Evolutionary conservation across 2,797 vertebrate species (phyloP), one percentile per base, ranked within the genome.

Genomic region (Choloepus didactylus): DNA sequence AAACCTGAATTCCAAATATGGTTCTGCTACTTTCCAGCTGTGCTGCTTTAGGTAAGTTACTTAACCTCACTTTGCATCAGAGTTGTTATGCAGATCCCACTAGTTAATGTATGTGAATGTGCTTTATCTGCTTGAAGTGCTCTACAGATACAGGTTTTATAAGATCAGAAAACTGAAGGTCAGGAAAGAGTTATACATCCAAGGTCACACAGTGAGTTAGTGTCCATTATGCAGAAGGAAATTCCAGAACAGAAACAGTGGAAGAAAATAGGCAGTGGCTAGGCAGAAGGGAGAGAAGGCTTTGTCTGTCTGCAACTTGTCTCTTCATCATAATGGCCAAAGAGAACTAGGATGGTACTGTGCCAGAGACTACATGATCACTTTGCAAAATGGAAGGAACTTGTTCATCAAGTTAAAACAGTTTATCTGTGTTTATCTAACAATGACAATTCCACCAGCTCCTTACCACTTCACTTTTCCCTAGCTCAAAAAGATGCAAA

Each of bases 381-480:
- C 38, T 70, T 87, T 94, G 41, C 14, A 72, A 72, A 76, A 70
- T 70, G 25, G 44, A 95, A 91, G 83, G n/a, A 76, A 23, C 29
- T 87, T 59, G 27, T 82, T 92, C 89, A 87, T 80, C 67, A 85
- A 85, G 56, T 54, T 69, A 29, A 29, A 72, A 6, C 3, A 9
- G 2, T 76, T 95, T 54, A 75, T 91, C 44, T 59, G 29, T 75
- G 54, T 91, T 94, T 89, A 81, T 70, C 75, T 89, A 88, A 66
- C n/a, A 89, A 29, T 73, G 83, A 79, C 60, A 77, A 23, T 85
- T 95, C 9, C 66, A 94, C 25, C 87, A 97, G n/a, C 44, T 91
- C 29, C 21, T 46, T 66, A 62, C 35, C 8, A 25, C 23, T 66
- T 93, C 62, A 54, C 56, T 87, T 86, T 89, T 73, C 89, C 56